phyloP scores from a whole-genome alignment of 64 coral and sea anemone species.

The Pocillopora verrucosa region DNA sequence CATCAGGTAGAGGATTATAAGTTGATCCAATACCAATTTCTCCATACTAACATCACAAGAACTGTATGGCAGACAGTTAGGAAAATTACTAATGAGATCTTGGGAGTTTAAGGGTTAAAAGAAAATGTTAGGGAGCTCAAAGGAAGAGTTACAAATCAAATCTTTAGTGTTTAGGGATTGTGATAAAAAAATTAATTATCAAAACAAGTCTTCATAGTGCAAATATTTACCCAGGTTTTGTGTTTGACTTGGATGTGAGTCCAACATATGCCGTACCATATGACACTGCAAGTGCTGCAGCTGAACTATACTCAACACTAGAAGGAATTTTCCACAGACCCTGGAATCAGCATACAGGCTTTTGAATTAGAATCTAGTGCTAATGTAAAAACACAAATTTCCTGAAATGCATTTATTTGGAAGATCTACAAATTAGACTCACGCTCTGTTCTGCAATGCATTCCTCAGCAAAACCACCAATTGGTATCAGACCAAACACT shows the following conservation, averaged over 20 bases:
- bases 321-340: constrained; percentile 76
- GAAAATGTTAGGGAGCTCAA: no score
- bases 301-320: constrained; percentile 54
- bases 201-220: neutral
- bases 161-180: neutral
- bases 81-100: no score
- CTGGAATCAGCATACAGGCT: constrained; percentile 5
- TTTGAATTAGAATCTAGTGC: neutral
- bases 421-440: neutral
- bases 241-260: constrained; percentile 66
- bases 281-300: constrained; percentile 74
- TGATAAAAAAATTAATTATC: neutral
- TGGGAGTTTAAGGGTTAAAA: no score
- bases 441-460: constrained; percentile 71
- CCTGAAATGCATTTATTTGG: no score
- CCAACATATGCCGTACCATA: constrained; percentile 97
- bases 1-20: no score
- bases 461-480: constrained; percentile 85
- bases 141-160: no score
- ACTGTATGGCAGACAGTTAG: no score
- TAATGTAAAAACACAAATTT: no score
- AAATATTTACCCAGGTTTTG: constrained; percentile 66
- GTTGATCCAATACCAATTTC: no score
- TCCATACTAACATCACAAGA: no score
- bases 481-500: constrained; percentile 58